A percentile compares a stretch with the other conserved stretches of the same genome.
phyloP scores from a whole-genome alignment of 1,140 invertebrate species.

The Eupeodes corollae region DNA sequence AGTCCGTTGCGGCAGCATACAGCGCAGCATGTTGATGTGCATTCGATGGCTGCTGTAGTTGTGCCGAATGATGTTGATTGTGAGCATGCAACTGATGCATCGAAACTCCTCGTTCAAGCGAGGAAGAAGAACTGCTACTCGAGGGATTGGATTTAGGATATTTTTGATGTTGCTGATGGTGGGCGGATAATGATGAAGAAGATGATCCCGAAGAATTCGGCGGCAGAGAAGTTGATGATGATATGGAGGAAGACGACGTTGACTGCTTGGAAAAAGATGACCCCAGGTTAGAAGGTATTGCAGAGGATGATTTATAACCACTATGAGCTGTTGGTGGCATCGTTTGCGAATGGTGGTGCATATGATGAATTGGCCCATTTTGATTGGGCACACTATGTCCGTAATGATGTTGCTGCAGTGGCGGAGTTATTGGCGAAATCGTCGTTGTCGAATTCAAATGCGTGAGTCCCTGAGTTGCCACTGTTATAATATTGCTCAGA shows the following conservation, averaged over 20 bases:
- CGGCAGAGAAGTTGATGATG: not conserved
- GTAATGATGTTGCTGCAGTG: conserved; percentile 15
- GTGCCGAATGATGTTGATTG: conserved; percentile 14
- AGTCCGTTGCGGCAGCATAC: conserved; percentile 13
- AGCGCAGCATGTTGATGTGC: conserved; percentile 18
- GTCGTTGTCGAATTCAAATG: conserved; percentile 33
- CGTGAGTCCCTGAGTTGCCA: conserved; percentile 32
- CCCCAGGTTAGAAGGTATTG: conserved; percentile 8
- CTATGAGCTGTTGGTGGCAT: not conserved
- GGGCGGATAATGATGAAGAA: conserved; percentile 1
- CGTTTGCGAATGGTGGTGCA: not conserved
- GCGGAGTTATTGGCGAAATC: conserved; percentile 35
- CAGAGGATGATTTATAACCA: conserved; percentile 4
- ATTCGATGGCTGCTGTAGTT: conserved; percentile 12
- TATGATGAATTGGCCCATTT: not conserved
- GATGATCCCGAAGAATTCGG: not conserved
- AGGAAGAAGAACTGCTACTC: not conserved
- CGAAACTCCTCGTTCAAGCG: not conserved
- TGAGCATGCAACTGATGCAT: conserved; percentile 6
- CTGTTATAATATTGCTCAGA: conserved; percentile 30
- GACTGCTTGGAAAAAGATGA: conserved; percentile 1
- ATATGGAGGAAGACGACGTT: conserved; percentile 1
- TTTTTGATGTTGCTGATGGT: not conserved
- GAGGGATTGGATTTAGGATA: not conserved
- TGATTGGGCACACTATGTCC: not conserved